Base-by-base conservation (phyloP, 2,113 vertebrate species). In the Paedocypris sp. region DNA sequence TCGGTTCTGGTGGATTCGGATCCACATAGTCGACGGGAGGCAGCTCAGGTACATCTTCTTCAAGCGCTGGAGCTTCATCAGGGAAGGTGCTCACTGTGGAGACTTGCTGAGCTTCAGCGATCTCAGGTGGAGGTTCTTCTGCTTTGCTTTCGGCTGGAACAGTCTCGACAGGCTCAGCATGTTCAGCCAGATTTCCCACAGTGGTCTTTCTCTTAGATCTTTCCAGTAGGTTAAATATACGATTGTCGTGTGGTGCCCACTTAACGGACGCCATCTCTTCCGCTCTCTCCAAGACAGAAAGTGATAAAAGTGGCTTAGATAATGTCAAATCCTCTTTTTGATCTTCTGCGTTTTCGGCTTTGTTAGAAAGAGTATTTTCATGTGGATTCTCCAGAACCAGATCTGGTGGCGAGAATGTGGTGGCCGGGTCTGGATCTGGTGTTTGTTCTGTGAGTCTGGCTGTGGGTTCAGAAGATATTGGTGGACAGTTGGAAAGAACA, bases 171-270 rank as follows among this genome's bases (percentile, higher is more conserved):
- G 41, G 41, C 20, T 48, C 15, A 10, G 9, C 22, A 13, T 45
- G 23, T 2, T 38, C 41, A 35, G 29, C 3, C 10, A 45, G 18
- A 13, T 31, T 7, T 1, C 20, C 28, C 6, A 3, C 4, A 3
- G 5, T 2, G 2, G 12, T 3, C 74, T 83, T 84, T 50, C 3
- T 81, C 43, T 75, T 77, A 1, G 79, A 75, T 32, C 80, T 85
- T 65, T 85, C 75, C 59, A 87, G 72, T 41, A 81, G 76, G 0
- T 32, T 75, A 11, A 83, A 49, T 28, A 86, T 62, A 50, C 82
- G 78, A 12, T 43, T 69, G 66, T 86, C 85, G 25, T 28, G 48
- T 10, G 58, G 1, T 3, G 26, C 64, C 66, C 1, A 71, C 29
- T 66, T 84, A 13, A 26, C 69, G 0, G 67, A 58, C 43, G 3